Evolutionary conservation across 2,888 invertebrate species (phyloP).

Genomic region (Calliopum simillimum): DNA sequence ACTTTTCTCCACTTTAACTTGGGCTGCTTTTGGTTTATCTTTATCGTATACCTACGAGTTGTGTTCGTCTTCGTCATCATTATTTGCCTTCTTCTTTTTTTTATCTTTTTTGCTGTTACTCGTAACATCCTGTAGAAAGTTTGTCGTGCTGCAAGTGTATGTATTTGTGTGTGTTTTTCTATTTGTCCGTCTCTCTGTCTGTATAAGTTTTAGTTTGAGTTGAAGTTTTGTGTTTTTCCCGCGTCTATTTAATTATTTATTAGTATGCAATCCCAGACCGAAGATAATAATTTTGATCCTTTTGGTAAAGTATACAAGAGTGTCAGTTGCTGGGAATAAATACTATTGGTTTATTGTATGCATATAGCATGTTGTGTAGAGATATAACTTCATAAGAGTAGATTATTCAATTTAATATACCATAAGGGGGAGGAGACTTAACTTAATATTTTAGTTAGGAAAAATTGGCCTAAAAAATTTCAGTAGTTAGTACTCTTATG

Average conservation of each 20-base stretch:
- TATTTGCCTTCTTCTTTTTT: neutral
- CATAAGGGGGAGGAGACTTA: no score
- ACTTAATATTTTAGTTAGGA: no score
- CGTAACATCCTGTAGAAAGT: slow-evolving; percentile 1
- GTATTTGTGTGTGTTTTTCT: slow-evolving; percentile 13
- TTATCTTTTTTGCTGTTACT: neutral
- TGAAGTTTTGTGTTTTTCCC: slow-evolving; percentile 31
- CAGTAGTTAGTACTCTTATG: no score
- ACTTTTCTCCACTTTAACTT: neutral
- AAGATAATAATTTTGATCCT: slow-evolving; percentile 42
- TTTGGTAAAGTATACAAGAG: slow-evolving; percentile 5
- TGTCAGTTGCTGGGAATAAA: neutral
- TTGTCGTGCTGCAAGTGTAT: slow-evolving; percentile 9
- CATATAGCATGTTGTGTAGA: slow-evolving; percentile 14
- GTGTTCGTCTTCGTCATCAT: neutral
- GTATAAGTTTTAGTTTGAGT: slow-evolving; percentile 49
- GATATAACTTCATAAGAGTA: no score
- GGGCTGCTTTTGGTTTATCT: neutral
- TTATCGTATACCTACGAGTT: neutral
- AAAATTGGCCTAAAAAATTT: no score
- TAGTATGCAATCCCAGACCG: slow-evolving; percentile 44
- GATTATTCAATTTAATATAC: no score
- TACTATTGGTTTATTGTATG: slow-evolving; percentile 10
- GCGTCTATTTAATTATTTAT: slow-evolving; percentile 46
- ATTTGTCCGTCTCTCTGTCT: slow-evolving; percentile 44